Evolutionary conservation across 2,797 vertebrate species (phyloP).

Genomic region (Apogon hyalosoma): DNA sequence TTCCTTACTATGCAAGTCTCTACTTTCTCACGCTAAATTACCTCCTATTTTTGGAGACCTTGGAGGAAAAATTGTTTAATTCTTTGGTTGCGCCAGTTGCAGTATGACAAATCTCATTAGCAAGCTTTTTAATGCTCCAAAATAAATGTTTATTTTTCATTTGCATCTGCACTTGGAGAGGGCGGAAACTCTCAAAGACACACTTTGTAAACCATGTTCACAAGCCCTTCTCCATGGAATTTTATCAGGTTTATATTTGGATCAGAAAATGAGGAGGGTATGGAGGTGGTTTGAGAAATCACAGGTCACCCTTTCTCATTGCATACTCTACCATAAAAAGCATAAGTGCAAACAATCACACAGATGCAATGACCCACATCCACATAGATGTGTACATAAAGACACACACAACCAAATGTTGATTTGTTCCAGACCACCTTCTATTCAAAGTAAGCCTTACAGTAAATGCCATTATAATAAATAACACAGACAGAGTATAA

Average conservation of each 20-base stretch:
- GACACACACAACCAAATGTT: conserved; percentile 40
- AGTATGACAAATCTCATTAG: conserved; percentile 63
- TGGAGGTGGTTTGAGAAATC: conserved; percentile 68
- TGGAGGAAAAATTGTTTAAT: conserved; percentile 26
- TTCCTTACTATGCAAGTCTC: conserved; percentile 26
- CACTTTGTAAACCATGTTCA: conserved; percentile 58
- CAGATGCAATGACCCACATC: conserved; percentile 27
- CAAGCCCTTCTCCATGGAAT: conserved; percentile 61
- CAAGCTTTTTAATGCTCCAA: conserved; percentile 68
- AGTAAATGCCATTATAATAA: conserved; percentile 23
- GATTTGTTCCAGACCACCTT: conserved; percentile 60
- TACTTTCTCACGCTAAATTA: conserved; percentile 64
- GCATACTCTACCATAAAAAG: conserved; percentile 45
- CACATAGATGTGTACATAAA: conserved; percentile 26
- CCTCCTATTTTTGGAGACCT: conserved; percentile 52
- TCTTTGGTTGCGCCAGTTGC: conserved; percentile 55
- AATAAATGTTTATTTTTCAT: conserved; percentile 80
- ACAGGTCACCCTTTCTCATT: conserved; percentile 69
- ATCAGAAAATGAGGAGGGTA: conserved; percentile 51
- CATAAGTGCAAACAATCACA: conserved; percentile 30
- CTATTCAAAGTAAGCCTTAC: conserved; percentile 38
- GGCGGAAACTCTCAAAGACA: conserved; percentile 49
- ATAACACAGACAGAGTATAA: conserved; percentile 31
- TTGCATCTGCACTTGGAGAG: conserved; percentile 64
- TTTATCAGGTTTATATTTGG: conserved; percentile 84